Percentiles rank a stretch among this genome's conserved stretches.
phyloP scores from a whole-genome alignment of 2,113 vertebrate species.

The Notothenia rossii region DNA sequence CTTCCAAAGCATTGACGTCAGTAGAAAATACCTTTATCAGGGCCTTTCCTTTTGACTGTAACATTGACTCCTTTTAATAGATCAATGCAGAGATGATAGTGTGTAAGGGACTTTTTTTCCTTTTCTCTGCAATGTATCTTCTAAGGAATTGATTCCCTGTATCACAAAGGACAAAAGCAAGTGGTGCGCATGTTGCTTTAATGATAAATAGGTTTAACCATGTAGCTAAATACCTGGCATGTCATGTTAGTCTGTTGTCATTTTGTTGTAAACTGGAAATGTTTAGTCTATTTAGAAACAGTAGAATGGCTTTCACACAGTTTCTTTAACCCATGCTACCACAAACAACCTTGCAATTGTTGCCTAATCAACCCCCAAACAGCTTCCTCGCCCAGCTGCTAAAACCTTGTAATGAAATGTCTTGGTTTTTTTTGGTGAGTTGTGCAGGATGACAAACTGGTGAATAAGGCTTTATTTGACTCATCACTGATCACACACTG shows the following conservation, averaged over 20 bases:
- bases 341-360: background rate
- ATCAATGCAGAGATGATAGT: background rate
- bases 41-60: no score
- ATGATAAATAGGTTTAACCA: no score
- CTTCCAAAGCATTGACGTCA: no score
- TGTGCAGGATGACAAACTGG: background rate
- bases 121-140: background rate
- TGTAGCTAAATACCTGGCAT: no score
- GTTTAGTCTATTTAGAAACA: background rate
- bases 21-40: no score
- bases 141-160: background rate
- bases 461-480: background rate
- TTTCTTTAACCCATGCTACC: background rate
- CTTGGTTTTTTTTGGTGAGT: background rate
- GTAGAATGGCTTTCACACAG: constrained; percentile 1
- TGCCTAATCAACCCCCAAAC: background rate
- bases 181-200: background rate
- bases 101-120: background rate
- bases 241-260: constrained; percentile 4
- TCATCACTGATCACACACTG: background rate
- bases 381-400: background rate
- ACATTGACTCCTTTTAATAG: no score
- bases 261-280: background rate
- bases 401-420: background rate
- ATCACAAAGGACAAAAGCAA: background rate